Base-by-base conservation (phyloP, 2,888 invertebrate genomes). In the Drosophila pseudotalamancana region DNA sequence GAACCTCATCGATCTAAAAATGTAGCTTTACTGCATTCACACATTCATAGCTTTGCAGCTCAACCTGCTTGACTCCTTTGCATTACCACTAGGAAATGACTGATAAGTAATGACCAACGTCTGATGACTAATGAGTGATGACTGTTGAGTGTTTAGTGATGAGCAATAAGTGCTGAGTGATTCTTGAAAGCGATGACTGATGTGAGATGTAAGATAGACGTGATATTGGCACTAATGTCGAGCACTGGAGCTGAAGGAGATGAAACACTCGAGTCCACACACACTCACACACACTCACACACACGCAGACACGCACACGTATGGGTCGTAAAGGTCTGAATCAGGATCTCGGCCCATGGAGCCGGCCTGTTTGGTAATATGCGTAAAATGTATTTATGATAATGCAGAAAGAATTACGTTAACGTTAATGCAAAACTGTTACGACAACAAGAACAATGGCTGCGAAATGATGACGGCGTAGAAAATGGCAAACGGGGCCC, bases 361-460 rank as follows among this genome's bases (percentile, higher is more conserved):
- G n/a, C n/a, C 12, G 31, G 25, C 23, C 19, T 49, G 18, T 43
- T 62, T 83, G 70, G 83, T 83, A 88, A 88, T 88, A 88, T 89
- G 86, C 78, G 77, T 85, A 87, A 82, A 89, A 89, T 86, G 87
- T 88, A 88, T 89, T 88, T 89, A 89, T 87, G 89, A 89, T 89
- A 88, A 89, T 89, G 89, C 85, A 85, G 82, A 69, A 82, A 85
- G 85, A 87, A 88, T 87, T 83, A 83, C 76, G 78, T 83, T 88
- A 88, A 88, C 84, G 87, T 87, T 87, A 83, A 87, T 85, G 85
- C 87, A 88, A 82, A 86, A 85, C 84, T 83, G 85, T 83, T 84
- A 84, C 82, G 83, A 78, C 85, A 82, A 81, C 82, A 84, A 83
- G 73, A 82, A 78, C 81, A 83, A n/a, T 29, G 14, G 29, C 81